Percentiles rank a stretch among this genome's conserved stretches.
Evolutionary conservation across 2,113 vertebrate genomes (phyloP).

Genomic region (Phalacrocorax carbo): DNA sequence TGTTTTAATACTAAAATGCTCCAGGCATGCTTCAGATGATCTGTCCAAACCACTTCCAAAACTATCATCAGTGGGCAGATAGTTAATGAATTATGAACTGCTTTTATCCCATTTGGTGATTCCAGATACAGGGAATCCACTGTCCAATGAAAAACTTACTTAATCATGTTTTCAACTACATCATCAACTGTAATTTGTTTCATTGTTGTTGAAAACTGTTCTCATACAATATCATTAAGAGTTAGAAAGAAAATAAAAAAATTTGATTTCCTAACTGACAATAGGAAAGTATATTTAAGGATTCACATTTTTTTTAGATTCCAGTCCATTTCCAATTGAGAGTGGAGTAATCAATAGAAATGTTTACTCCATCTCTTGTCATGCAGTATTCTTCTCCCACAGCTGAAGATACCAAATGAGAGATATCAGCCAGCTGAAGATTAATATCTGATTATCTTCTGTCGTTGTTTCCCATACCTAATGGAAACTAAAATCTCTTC

Average conservation of each 20-base stretch:
- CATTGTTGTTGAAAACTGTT: neutral
- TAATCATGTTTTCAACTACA: conserved; percentile 29
- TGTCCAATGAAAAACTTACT: neutral
- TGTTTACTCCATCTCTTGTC: neutral
- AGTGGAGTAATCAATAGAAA: neutral
- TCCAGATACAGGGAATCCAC: neutral
- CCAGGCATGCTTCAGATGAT: neutral
- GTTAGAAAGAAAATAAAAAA: conserved; percentile 18
- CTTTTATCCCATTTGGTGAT: neutral
- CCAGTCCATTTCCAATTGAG: neutral
- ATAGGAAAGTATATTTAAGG: neutral
- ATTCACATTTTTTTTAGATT: neutral
- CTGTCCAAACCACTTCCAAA: conserved; percentile 19
- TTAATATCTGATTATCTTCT: neutral
- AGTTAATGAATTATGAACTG: conserved; percentile 25
- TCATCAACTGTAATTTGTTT: conserved; percentile 5
- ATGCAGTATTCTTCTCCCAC: neutral
- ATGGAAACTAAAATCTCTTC: neutral
- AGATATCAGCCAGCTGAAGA: neutral
- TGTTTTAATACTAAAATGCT: conserved; percentile 22
- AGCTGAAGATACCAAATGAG: neutral
- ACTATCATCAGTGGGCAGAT: neutral
- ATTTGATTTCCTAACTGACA: neutral
- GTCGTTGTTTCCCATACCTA: neutral
- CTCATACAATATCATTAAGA: neutral